phyloP scores from a whole-genome alignment of 2,113 vertebrate species.

The Carassius carassius region DNA sequence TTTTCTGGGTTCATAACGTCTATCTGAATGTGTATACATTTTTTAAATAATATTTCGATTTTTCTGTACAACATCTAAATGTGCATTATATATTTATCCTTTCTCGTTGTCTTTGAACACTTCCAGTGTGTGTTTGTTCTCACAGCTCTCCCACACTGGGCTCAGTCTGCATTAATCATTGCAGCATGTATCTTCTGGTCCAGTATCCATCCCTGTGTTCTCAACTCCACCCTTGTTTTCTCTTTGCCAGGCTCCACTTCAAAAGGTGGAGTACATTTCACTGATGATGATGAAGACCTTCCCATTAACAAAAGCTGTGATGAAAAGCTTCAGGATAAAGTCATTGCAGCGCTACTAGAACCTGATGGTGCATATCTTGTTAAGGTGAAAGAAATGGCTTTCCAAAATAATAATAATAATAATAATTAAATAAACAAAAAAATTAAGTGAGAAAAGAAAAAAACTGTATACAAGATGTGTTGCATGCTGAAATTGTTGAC shows the following conservation, averaged over 20 bases:
- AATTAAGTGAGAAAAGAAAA: background rate
- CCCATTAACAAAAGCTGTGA: conserved; percentile 62
- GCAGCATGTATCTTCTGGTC: conserved; percentile 12
- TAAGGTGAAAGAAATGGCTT: conserved; percentile 58
- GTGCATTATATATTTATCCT: background rate
- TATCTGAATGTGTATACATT: background rate
- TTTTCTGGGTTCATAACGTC: conserved; percentile 17
- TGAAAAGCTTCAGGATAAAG: conserved; percentile 59
- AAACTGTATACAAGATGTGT: background rate
- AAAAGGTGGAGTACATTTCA: conserved; percentile 67
- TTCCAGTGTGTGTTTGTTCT: conserved; percentile 3
- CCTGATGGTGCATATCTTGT: conserved; percentile 70
- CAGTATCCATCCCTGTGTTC: conserved; percentile 22
- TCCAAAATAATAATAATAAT: background rate
- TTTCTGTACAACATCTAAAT: background rate
- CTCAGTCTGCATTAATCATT: conserved; percentile 4
- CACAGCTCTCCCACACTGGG: conserved; percentile 1
- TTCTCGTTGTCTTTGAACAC: background rate
- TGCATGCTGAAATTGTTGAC: background rate
- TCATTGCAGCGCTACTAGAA: conserved; percentile 63
- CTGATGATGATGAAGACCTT: conserved; percentile 59
- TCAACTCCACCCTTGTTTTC: background rate
- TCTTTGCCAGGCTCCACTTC: conserved; percentile 65
- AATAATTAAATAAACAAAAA: too few species aligned
- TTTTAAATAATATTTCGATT: background rate